phyloP scores from a whole-genome alignment of 2,888 invertebrate species.

The Polydrusus pterygomalis region DNA sequence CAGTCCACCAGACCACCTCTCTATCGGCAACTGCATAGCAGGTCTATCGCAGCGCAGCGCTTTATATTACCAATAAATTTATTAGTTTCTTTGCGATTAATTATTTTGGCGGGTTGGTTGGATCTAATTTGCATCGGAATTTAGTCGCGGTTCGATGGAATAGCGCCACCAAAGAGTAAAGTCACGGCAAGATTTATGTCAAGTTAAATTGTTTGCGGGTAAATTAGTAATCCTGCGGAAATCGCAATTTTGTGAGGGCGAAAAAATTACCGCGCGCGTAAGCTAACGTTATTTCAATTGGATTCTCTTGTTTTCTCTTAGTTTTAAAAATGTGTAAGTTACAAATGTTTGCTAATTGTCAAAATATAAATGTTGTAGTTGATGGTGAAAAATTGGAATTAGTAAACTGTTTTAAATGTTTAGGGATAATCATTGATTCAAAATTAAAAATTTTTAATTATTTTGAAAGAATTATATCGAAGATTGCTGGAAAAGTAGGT shows the following conservation, averaged over 20 bases:
- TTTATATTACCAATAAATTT: not conserved
- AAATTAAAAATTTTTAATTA: too few species aligned
- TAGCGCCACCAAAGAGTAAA: constrained; percentile 8
- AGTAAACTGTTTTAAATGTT: too few species aligned
- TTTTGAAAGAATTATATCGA: too few species aligned
- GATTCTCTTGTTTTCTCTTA: not conserved
- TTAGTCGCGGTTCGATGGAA: constrained; percentile 5
- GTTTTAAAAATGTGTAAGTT: not conserved
- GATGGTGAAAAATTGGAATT: too few species aligned
- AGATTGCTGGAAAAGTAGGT: too few species aligned
- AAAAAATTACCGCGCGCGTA: not conserved
- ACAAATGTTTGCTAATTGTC: too few species aligned
- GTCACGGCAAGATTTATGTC: constrained; percentile 10
- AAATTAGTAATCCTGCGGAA: not conserved
- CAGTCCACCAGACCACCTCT: too few species aligned
- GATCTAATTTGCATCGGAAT: constrained; percentile 22
- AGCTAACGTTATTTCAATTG: not conserved
- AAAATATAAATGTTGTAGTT: too few species aligned
- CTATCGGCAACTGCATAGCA: not conserved
- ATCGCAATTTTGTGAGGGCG: not conserved
- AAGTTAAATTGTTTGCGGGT: constrained; percentile 5
- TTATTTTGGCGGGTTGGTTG: constrained; percentile 4
- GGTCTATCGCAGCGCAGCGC: not conserved
- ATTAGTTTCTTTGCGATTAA: constrained; percentile 10
- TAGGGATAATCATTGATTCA: too few species aligned